phyloP scores from a whole-genome alignment of 2,113 vertebrate species.

The Cololabis saira region DNA sequence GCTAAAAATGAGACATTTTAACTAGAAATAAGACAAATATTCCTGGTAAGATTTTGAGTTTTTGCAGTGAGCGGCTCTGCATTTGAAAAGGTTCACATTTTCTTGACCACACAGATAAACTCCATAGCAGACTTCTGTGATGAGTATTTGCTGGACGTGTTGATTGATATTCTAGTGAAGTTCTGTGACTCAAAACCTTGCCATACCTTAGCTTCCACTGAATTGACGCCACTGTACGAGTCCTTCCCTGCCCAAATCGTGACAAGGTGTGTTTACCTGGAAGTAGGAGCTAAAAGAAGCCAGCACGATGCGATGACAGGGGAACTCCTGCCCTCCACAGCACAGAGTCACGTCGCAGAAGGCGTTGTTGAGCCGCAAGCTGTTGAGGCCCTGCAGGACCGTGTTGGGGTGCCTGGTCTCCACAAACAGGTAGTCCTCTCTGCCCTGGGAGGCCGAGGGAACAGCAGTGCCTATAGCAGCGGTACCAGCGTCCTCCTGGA shows the following conservation, averaged over 20 bases:
- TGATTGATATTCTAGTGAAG: too few relatives aligned
- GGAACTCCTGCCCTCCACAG: slow-evolving; percentile 85
- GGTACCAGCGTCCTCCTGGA: slow-evolving; percentile 48
- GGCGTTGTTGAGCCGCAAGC: slow-evolving; percentile 82
- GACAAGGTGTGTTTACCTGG: slow-evolving; percentile 64
- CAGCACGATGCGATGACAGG: slow-evolving; percentile 84
- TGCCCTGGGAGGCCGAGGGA: slow-evolving; percentile 48
- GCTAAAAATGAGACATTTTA: too few relatives aligned
- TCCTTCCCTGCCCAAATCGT: neutral
- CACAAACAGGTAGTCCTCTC: slow-evolving; percentile 82
- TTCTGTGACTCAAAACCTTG: too few relatives aligned
- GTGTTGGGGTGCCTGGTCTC: slow-evolving; percentile 80
- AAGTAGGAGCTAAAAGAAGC: slow-evolving; percentile 87
- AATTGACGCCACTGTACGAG: too few relatives aligned
- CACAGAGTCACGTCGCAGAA: slow-evolving; percentile 86
- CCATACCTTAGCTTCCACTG: too few relatives aligned
- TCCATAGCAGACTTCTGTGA: too few relatives aligned
- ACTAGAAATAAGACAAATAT: too few relatives aligned
- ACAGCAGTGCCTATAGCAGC: neutral
- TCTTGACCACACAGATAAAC: too few relatives aligned
- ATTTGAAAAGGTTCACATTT: too few relatives aligned
- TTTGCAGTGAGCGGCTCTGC: too few relatives aligned
- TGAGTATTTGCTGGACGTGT: too few relatives aligned
- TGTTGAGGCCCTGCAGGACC: slow-evolving; percentile 84
- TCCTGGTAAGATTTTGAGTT: too few relatives aligned